A percentile compares a stretch with the other conserved stretches of the same genome.
Conservation (phyloP, 1,140 invertebrate genomes). For the Thalassaphorura encarpata region DNA sequence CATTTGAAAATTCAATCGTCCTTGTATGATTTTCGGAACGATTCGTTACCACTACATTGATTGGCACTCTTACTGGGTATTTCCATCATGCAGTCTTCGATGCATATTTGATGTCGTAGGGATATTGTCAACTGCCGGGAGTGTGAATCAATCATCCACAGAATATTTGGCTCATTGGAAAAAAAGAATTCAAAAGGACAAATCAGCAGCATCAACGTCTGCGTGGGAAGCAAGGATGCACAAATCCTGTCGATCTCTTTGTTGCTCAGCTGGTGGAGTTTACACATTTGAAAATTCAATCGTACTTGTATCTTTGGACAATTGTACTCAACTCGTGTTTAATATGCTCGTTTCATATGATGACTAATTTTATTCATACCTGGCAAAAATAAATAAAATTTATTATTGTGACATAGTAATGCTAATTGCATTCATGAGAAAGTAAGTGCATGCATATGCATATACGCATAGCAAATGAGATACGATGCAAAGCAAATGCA, state of each 20-base stretch:
- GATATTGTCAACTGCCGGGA: background rate
- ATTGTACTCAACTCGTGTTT: slow-evolving; percentile 5
- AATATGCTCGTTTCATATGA: background rate
- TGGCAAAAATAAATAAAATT: no score
- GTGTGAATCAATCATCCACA: background rate
- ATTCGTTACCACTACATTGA: background rate
- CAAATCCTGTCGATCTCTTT: background rate
- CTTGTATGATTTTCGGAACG: background rate
- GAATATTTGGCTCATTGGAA: background rate
- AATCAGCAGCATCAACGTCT: background rate
- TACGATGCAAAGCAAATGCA: no score
- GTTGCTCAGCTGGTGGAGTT: slow-evolving; percentile 7
- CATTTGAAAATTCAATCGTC: no score
- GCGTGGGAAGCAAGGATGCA: background rate
- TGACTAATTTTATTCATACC: no score
- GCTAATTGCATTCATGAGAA: no score
- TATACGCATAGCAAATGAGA: no score
- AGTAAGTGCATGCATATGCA: no score
- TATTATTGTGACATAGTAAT: no score
- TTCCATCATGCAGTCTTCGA: background rate
- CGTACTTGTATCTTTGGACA: slow-evolving; percentile 1
- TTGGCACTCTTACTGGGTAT: background rate
- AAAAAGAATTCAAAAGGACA: no score
- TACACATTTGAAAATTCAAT: slow-evolving; percentile 11
- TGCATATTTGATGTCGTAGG: background rate